Evolutionary conservation across 2,888 invertebrate species (phyloP).

Genomic region (Osmoderma eremita): DNA sequence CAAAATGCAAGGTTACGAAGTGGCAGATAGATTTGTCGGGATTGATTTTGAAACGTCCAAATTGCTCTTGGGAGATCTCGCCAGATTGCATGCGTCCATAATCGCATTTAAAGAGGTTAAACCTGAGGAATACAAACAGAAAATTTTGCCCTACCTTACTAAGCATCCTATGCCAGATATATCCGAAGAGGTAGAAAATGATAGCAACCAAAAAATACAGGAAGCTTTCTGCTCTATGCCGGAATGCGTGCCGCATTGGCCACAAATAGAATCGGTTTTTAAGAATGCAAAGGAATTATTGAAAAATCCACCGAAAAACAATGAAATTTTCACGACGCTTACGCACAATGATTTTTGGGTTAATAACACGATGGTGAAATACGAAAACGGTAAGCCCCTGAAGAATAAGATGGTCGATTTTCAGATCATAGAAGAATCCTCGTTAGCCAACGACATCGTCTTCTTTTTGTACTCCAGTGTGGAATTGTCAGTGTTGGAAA

Average conservation of each 20-base stretch:
- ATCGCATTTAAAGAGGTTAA: conserved; percentile 64
- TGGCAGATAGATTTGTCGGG: conserved; percentile 62
- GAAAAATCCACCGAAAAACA: conserved; percentile 52
- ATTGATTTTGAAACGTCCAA: conserved; percentile 64
- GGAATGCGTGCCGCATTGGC: conserved; percentile 43
- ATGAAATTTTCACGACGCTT: conserved; percentile 65
- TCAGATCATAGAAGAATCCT: conserved; percentile 66
- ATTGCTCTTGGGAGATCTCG: conserved; percentile 63
- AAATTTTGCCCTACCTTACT: conserved; percentile 58
- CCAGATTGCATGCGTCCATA: conserved; percentile 67
- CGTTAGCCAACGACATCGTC: conserved; percentile 64
- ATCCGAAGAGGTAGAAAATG: conserved; percentile 28
- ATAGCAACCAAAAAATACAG: conserved; percentile 21
- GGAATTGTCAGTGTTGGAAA: conserved; percentile 57
- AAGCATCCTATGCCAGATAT: conserved; percentile 14
- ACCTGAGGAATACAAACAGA: conserved; percentile 59
- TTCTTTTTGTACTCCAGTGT: conserved; percentile 67
- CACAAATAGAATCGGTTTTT: conserved; percentile 40
- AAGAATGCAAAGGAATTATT: conserved; percentile 27
- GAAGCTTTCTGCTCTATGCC: conserved; percentile 36
- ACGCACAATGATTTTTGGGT: conserved; percentile 70
- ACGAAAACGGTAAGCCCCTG: conserved; percentile 48
- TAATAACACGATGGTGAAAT: conserved; percentile 68
- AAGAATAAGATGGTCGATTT: conserved; percentile 68
- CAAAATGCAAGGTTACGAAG: conserved; percentile 62